A percentile compares a stretch with the other conserved stretches of the same genome.
Conservation (phyloP, 2,888 invertebrate species). For the Prionchulus punctatus region DNA sequence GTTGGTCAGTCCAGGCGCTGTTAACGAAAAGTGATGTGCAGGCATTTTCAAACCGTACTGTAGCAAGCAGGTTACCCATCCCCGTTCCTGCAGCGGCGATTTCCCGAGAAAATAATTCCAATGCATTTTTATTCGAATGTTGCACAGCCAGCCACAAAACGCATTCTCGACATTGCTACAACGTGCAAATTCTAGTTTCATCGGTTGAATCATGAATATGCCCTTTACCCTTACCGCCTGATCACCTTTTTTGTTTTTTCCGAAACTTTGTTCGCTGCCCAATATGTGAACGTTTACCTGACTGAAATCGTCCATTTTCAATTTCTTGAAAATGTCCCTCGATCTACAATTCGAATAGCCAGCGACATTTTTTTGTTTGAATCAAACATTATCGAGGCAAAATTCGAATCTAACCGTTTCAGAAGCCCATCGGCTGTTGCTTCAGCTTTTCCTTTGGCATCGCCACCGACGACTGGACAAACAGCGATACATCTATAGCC, state of each 20-base stretch:
- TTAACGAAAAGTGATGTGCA: no score
- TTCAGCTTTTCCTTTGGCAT: conserved; percentile 34
- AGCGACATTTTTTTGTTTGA: conserved; percentile 1
- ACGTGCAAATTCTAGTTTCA: no score
- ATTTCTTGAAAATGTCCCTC: conserved; percentile 26
- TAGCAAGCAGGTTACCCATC: conserved; percentile 39
- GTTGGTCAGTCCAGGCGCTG: conserved; percentile 39
- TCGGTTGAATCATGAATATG: no score
- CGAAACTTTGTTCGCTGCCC: conserved; percentile 37
- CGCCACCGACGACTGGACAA: conserved; percentile 35
- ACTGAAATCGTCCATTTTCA: conserved; percentile 34
- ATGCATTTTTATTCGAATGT: conserved; percentile 37
- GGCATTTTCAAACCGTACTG: no score
- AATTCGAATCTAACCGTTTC: no score
- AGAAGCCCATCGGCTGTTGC: conserved; percentile 38
- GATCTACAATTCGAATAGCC: conserved; percentile 19
- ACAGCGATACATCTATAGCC: conserved; percentile 38
- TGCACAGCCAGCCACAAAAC: conserved; percentile 40
- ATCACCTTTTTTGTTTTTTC: no score
- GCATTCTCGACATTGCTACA: conserved; percentile 27
- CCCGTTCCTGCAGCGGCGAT: conserved; percentile 42
- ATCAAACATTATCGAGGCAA: conserved; percentile 31
- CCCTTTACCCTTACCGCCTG: no score
- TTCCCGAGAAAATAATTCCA: conserved; percentile 38
- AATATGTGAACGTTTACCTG: conserved; percentile 35